Percentiles rank a stretch among this genome's conserved stretches.
These are phyloP conservation scores for Drosophila diplacantha DNA, from an alignment of 2,888 invertebrate genomes.

Conservation along the genomic window DNA sequence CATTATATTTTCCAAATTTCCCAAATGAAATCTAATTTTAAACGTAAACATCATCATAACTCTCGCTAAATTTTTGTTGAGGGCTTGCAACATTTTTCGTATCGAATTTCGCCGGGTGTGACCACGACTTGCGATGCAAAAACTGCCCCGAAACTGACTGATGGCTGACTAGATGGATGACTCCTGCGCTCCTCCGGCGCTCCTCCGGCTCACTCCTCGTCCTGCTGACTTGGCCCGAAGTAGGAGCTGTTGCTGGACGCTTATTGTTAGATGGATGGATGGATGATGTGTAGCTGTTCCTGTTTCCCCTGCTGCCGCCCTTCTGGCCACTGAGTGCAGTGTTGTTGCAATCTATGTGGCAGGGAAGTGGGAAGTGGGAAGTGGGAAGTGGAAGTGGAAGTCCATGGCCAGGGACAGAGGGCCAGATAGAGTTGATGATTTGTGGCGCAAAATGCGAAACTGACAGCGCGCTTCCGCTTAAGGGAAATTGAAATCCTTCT, in stretches of 20 bases:
- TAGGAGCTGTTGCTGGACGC: slow-evolving; percentile 48
- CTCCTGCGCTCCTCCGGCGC: slow-evolving; percentile 12
- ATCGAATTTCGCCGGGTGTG: slow-evolving; percentile 5
- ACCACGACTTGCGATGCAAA: slow-evolving; percentile 25
- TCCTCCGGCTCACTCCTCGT: slow-evolving; percentile 6
- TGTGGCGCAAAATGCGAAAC: slow-evolving; percentile 67
- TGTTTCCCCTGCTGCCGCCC: neutral
- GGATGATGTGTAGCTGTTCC: slow-evolving; percentile 62
- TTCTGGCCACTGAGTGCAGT: slow-evolving; percentile 33
- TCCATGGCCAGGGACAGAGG: slow-evolving; percentile 36
- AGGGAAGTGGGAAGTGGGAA: neutral
- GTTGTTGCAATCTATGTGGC: slow-evolving; percentile 66
- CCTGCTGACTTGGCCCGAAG: slow-evolving; percentile 37
- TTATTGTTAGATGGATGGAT: slow-evolving; percentile 71
- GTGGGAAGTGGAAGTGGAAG: slow-evolving; percentile 13
- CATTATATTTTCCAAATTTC: too few relatives aligned
- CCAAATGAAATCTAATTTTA: neutral
- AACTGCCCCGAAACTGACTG: slow-evolving; percentile 33
- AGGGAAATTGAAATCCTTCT: slow-evolving; percentile 73
- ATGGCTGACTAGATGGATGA: slow-evolving; percentile 40
- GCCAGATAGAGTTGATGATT: slow-evolving; percentile 71
- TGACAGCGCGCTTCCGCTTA: slow-evolving; percentile 67
- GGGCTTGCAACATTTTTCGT: neutral
- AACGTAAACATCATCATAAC: neutral
- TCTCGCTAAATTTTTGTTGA: neutral